Evolutionary conservation across 2,113 vertebrate species (phyloP).

Genomic region (Cisticola juncidis): DNA sequence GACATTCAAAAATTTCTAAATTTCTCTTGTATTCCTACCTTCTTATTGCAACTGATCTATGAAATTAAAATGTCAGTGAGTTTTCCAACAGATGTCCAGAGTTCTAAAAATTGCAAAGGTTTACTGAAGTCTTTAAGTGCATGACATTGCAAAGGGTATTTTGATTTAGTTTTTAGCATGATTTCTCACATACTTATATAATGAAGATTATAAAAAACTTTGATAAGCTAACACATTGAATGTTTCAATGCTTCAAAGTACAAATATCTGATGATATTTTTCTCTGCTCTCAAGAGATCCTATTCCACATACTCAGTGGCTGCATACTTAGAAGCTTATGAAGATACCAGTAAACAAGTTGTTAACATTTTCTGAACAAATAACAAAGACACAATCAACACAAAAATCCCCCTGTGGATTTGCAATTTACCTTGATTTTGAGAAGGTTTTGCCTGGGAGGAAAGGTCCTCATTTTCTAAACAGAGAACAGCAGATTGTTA

Average conservation of each 20-base stretch:
- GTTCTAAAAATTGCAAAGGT: background rate
- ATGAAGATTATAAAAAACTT: background rate
- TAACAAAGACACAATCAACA: background rate
- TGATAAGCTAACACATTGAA: background rate
- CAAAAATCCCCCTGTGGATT: background rate
- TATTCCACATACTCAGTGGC: background rate
- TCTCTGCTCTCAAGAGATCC: background rate
- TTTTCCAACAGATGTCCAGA: background rate
- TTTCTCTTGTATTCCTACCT: background rate
- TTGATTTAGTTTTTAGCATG: background rate
- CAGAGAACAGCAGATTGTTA: conserved; percentile 42
- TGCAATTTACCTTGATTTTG: conserved; percentile 77
- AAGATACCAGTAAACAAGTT: background rate
- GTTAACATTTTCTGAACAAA: background rate
- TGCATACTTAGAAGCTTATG: background rate
- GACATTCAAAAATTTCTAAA: background rate
- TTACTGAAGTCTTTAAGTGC: background rate
- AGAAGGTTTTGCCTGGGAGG: conserved; percentile 71
- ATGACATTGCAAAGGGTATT: background rate
- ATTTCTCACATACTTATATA: background rate
- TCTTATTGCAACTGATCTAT: background rate
- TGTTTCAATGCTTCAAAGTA: background rate
- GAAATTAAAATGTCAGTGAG: background rate
- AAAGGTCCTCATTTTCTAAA: conserved; percentile 78
- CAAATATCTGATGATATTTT: background rate